Base-by-base conservation (phyloP, 2,113 vertebrate genomes). In the Dromas ardeola region DNA sequence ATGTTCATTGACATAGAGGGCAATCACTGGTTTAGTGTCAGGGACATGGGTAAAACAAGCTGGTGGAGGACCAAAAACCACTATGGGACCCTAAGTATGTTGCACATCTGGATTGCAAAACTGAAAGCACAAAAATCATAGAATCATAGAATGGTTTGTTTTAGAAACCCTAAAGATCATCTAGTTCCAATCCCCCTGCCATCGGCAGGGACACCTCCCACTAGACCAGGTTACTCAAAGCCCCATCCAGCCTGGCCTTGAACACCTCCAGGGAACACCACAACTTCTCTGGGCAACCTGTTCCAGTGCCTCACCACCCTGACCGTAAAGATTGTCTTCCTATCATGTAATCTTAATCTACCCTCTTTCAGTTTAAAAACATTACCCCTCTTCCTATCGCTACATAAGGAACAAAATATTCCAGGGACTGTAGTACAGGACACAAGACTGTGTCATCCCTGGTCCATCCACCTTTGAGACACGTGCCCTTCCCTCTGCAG, bases 31-130 rank as follows among this genome's bases (percentile, higher is more conserved):
- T 83, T 66, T 84, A 45, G 27, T 61, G 36, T 49, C 69, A 89
- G 11, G 9, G 12, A n/a, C 10, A 40, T n/a, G 20, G 88, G 23
- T 30, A 43, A 80, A 83, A 77, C 9, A 66, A 73, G 7, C 10
- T 50, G 18, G 9, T 81, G 17, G 10, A 36, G 9, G 15, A 43
- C 2, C 0, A 0, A 56, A 88, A 83, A 47, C 7, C 3, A 5
- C 27, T 56, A 5, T 27, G 13, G 9, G 13, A 77, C 13, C 5
- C 23, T 40, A 47, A 26, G 8, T 36, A 4, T n/a, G 8, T 26
- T 72, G 15, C 10, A 38, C 8, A 5, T 50, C 19, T 65, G 30
- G 25, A 47, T 7, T 38, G 50, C 34, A 77, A 90, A 65, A 30
- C 49, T 45, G 40, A 84, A 92, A 81, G 4, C 5, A 77, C 2